phyloP scores from a whole-genome alignment of 2,888 invertebrate genomes.

The Conomelus anceps region DNA sequence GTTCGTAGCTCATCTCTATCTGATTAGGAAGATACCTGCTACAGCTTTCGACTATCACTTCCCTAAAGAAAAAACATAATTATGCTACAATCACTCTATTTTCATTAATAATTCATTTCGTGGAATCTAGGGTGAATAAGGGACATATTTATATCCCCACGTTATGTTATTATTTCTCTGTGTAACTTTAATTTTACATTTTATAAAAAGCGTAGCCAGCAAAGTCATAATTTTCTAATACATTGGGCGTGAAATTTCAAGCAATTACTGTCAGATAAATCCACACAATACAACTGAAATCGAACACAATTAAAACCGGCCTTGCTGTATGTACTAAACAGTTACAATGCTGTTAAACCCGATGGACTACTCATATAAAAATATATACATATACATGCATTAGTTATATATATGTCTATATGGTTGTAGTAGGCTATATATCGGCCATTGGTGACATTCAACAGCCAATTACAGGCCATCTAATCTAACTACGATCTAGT shows the following conservation, averaged over 20 bases:
- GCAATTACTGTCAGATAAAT: not conserved
- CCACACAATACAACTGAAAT: not conserved
- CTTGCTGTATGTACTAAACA: not conserved
- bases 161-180: no score
- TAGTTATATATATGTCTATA: not conserved
- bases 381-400: not conserved
- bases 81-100: no score
- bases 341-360: not conserved
- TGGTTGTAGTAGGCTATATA: not conserved
- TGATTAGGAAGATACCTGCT: no score
- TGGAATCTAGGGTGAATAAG: no score
- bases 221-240: no score
- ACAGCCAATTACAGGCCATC: not conserved
- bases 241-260: not conserved
- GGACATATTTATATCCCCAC: no score
- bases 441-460: not conserved
- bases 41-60: no score
- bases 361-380: not conserved
- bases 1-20: no score
- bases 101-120: no score
- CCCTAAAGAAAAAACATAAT: no score
- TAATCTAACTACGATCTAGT: not conserved
- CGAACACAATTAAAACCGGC: not conserved
- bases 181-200: no score
- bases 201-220: no score